Evolutionary conservation across 2,113 vertebrate genomes (phyloP), one percentile per base, ranked within the genome.

Genomic region (Isichthys henryi): DNA sequence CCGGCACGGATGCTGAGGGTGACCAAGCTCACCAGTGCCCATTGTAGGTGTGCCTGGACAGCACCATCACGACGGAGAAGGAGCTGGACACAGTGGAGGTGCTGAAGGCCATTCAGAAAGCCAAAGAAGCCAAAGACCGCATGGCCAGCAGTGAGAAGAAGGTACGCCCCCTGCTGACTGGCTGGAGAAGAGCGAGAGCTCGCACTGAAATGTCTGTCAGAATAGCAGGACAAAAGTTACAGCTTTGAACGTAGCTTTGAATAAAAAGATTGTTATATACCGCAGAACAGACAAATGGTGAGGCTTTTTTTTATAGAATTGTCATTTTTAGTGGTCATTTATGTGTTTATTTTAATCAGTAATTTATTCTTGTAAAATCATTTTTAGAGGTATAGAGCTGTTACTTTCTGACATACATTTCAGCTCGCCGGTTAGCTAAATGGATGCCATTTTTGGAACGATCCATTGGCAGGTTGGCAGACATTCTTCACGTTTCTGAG

Each of bases 21-120:
- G 62, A 70, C 62, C 62, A 1, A 31, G 62, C 62, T 70, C n/a
- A 3, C 62, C 27, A 27, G 3, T 70, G 82, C 45, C 19, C 39
- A 70, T n/a, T 90, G 43, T 88, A 99, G 98, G 96, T 99, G 70
- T 98, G 97, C 93, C 94, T 99, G 92, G 98, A 99, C 91, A 93
- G 95, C 58, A 93, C 90, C 2, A 90, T 91, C 77, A 98, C 98
- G 10, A 97, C 98, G 53, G 98, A 98, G 93, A 99, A 98, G 90
- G 98, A 99, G 89, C 91, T 99, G 86, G 98, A 99, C 93, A 99
- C 98, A 0, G 98, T 99, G 70, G 98, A 99, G 93, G 98, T 99
- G 50, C 91, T 99, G 52, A 99, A 99, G 95, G 98, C 98, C 88
- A 99, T 99, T 94, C 98, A 98, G 92, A 99, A 99, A 96, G 97